Evolutionary conservation across 2,113 vertebrate genomes (phyloP), one percentile per base, ranked within the genome.

Genomic region (Xiphophorus hellerii): DNA sequence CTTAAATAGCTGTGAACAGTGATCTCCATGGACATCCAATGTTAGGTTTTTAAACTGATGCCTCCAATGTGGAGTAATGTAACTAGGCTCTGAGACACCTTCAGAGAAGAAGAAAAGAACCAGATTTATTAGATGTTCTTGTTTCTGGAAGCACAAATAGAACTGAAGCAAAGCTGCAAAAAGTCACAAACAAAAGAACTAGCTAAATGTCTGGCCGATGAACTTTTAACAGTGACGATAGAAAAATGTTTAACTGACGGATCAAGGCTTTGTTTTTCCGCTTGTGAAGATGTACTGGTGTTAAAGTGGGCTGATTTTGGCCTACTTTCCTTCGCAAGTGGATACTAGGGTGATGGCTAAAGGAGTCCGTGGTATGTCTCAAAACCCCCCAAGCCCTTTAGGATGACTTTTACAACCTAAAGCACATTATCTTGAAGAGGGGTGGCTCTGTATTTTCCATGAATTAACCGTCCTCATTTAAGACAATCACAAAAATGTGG

Each of bases 341-440:
- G 82, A 66, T 88, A 80, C 93, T 89, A 84, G 73, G 92, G 91
- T 87, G 93, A 93, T 90, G 81, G 80, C 84, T 85, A 86, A 73
- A 85, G 76, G 58, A 76, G 62, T 83, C 85, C 81, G 48, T 91
- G 90, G 92, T 92, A 93, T 93, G 89, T 86, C 84, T 87, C 91
- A 89, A 92, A 88, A 90, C 91, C 86, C 63, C 39, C 39, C 10
- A 11, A 37, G 35, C 35, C 35, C 35, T 37, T 64, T 71, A 74
- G 82, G 74, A 87, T 87, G 81, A 80, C 80, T 89, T 93, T 90
- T 92, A 90, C 77, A 81, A 89, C 90, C 82, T 71, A 1, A 0
- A 73, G 73, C 72, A 74, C 87, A 89, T 80, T 91, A 84, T 86
- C 77, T 60, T 77, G 71, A 81, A 86, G 78, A 76, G 64, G 81